Evolutionary conservation across 2,113 vertebrate species (phyloP), one percentile per base, ranked within the genome.

Genomic region (Tricholaema leucomelas): DNA sequence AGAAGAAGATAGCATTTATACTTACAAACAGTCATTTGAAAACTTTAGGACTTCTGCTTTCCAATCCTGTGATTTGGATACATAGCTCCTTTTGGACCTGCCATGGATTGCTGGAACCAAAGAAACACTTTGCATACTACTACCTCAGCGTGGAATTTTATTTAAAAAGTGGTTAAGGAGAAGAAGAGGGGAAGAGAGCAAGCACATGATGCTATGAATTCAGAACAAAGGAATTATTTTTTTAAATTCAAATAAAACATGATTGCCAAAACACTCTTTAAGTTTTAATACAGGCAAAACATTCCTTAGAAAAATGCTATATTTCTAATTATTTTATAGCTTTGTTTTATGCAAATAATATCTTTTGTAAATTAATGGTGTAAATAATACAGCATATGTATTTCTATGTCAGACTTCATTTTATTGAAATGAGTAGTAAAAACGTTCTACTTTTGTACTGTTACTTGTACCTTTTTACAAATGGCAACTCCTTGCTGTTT

Each of bases 91-190:
- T 40, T 76, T 52, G 73, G 70, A 61, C 54, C 58, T 66, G 44
- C 40, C 79, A 81, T 91, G 83, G 82, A 90, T 90, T 96, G 90
- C 87, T 79, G 80, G 87, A 97, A 97, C 96, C 94, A 97, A 98
- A 95, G 92, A 94, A 95, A 83, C 94, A 79, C 58, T 90, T 92
- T 66, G 79, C 79, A 9, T 93, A 95, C 98, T 99, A 99, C 99
- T 99, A 99, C 99, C 99, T 99, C 99, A 99, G 91, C 91, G 94
- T 89, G 97, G 96, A 98, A 96, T 94, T 97, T 94, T 97, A 97
- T 98, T 97, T 97, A 98, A 98, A 92, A 91, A 67, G 21, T 46
- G 63, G 96, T 71, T 79, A 65, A 95, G 56, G 71, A 97, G 81
- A 56, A 46, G 71, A 75, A 74, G 69, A 91, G 95, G 67, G 81